A percentile compares a stretch with the other conserved stretches of the same genome.
These are phyloP conservation scores for Amphiprion clarkii DNA, from an alignment of 2,797 vertebrate genomes.

Conservation along the genomic window DNA sequence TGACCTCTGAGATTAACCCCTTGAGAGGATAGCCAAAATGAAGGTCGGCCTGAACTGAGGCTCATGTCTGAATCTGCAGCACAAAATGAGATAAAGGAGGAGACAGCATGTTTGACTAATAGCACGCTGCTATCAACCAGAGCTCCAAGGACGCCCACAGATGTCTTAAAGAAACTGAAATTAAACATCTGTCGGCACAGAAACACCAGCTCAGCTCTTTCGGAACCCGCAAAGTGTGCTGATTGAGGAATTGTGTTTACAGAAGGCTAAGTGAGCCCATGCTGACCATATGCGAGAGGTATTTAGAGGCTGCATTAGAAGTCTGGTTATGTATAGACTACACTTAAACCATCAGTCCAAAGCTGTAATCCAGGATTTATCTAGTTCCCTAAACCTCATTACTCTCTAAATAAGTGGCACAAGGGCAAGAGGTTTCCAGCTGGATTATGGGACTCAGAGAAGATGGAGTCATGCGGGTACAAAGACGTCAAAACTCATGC, in stretches of 20 bases:
- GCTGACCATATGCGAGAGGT: constrained; percentile 59
- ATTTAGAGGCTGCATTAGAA: constrained; percentile 62
- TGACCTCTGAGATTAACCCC: constrained; percentile 61
- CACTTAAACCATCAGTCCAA: constrained; percentile 66
- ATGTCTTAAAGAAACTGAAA: constrained; percentile 7
- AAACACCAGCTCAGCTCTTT: neutral
- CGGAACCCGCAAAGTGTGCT: neutral
- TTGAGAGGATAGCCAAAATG: constrained; percentile 45
- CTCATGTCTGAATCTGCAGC: constrained; percentile 16
- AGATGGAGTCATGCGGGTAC: constrained; percentile 29
- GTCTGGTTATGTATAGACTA: constrained; percentile 65
- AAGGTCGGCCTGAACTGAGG: constrained; percentile 18
- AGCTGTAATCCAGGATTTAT: constrained; percentile 82
- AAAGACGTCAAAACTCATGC: constrained; percentile 24
- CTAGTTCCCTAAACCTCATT: constrained; percentile 73
- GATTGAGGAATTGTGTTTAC: constrained; percentile 61
- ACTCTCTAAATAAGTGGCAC: constrained; percentile 79
- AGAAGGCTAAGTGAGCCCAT: constrained; percentile 31
- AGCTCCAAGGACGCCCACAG: neutral
- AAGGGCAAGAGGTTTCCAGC: constrained; percentile 70
- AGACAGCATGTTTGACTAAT: constrained; percentile 14
- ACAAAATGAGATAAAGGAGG: constrained; percentile 8
- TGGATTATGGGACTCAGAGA: constrained; percentile 71
- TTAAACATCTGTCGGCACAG: constrained; percentile 13
- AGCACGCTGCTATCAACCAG: neutral